Evolutionary conservation across 2,113 vertebrate species (phyloP).

Genomic region (Brevimyrus niger): DNA sequence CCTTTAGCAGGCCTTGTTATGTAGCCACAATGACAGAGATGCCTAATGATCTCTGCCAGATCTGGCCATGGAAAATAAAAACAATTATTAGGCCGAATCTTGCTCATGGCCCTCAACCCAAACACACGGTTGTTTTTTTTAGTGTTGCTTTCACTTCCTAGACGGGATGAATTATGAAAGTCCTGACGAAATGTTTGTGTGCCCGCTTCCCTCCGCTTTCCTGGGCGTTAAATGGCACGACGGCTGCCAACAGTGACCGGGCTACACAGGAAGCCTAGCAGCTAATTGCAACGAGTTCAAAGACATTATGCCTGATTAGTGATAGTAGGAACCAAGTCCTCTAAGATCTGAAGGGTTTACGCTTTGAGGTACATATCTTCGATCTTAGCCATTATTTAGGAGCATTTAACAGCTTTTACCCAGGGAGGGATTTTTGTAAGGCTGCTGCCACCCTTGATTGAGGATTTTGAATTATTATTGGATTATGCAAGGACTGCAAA

Average conservation of each 20-base stretch:
- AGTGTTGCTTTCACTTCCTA: neutral
- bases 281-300: neutral
- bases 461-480: slow-evolving; percentile 4
- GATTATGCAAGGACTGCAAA: neutral
- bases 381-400: neutral
- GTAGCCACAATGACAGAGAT: neutral
- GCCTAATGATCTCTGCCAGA: neutral
- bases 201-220: neutral
- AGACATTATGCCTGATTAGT: neutral
- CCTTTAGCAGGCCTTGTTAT: neutral
- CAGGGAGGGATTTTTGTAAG: neutral
- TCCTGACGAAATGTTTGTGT: neutral
- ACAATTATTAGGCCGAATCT: neutral
- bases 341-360: neutral
- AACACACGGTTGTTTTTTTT: neutral
- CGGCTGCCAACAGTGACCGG: neutral
- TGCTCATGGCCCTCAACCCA: neutral
- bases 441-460: neutral
- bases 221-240: neutral
- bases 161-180: neutral
- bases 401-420: neutral
- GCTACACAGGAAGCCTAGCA: neutral
- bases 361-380: neutral
- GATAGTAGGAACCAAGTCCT: neutral
- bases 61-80: neutral